A percentile compares a stretch with the other conserved stretches of the same genome.
phyloP scores from a whole-genome alignment of 1,140 invertebrate species.

The Uloborus diversus region DNA sequence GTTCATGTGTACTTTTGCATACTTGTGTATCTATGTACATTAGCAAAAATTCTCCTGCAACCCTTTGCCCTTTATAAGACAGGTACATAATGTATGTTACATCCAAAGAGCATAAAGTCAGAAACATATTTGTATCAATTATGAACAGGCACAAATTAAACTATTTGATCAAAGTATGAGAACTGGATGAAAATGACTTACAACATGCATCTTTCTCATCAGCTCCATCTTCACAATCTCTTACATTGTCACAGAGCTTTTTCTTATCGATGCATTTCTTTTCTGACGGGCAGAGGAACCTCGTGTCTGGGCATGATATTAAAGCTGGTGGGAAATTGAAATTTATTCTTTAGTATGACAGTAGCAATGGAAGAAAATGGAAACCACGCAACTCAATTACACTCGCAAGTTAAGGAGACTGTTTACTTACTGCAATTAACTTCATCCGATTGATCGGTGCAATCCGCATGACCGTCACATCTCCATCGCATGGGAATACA shows the following conservation, averaged over 20 bases:
- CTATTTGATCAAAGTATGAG: no score
- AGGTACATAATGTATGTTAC: no score
- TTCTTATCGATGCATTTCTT: slow-evolving; percentile 87
- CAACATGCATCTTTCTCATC: slow-evolving; percentile 82
- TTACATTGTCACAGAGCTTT: slow-evolving; percentile 88
- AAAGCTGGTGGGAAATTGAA: slow-evolving; percentile 66
- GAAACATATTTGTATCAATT: no score
- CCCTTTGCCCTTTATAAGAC: no score
- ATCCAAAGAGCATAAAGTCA: no score
- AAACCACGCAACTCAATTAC: background rate
- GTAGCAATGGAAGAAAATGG: slow-evolving; percentile 5
- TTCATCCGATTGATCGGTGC: slow-evolving; percentile 76
- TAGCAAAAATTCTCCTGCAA: no score
- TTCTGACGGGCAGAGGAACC: slow-evolving; percentile 84
- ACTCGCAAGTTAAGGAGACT: background rate
- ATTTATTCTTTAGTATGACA: background rate
- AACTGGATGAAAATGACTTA: slow-evolving; percentile 44
- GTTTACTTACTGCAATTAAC: slow-evolving; percentile 76
- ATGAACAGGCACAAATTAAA: no score
- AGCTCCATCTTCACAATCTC: slow-evolving; percentile 87
- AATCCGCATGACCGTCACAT: slow-evolving; percentile 68
- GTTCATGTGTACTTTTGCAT: no score
- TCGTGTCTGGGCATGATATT: slow-evolving; percentile 88
- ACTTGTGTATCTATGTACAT: no score
- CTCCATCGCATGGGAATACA: slow-evolving; percentile 78